Evolutionary conservation across 2,888 invertebrate species (phyloP).

Genomic region (Erynnis tages): DNA sequence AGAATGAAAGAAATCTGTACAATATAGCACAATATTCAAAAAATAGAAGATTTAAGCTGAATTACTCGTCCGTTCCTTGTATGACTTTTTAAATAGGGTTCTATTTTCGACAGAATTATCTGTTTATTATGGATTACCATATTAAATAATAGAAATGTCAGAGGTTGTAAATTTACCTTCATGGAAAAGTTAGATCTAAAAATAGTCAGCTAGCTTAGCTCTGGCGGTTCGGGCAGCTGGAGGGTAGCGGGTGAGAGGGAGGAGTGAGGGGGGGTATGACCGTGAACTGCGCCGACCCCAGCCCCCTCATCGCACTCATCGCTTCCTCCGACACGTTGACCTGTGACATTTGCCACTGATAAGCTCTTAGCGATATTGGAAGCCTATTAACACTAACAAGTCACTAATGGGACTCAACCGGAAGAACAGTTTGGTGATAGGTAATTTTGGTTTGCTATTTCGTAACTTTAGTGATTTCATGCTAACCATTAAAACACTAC

Average conservation of each 20-base stretch:
- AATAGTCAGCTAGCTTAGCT: slow-evolving; percentile 47
- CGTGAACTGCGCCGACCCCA: slow-evolving; percentile 74
- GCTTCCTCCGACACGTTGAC: slow-evolving; percentile 30
- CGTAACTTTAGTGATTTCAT: too few species aligned
- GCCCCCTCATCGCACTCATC: slow-evolving; percentile 34
- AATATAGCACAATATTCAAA: neutral
- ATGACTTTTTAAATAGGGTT: too few species aligned
- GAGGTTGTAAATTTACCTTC: neutral
- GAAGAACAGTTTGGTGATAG: too few species aligned
- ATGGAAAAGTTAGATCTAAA: slow-evolving; percentile 45
- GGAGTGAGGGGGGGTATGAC: slow-evolving; percentile 46
- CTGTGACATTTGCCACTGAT: slow-evolving; percentile 29
- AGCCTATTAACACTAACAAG: slow-evolving; percentile 8
- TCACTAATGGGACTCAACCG: neutral
- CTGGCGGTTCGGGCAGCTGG: slow-evolving; percentile 39
- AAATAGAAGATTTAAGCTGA: too few species aligned
- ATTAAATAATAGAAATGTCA: neutral
- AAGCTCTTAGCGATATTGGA: slow-evolving; percentile 16
- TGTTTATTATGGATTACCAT: too few species aligned
- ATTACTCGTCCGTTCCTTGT: too few species aligned
- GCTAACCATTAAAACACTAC: too few species aligned
- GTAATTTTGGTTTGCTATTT: too few species aligned
- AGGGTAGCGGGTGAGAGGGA: slow-evolving; percentile 32
- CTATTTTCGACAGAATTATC: too few species aligned
- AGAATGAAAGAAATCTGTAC: too few species aligned